Conservation (phyloP, 2,113 vertebrate genomes). For the Psammodynastes pulverulentus region DNA sequence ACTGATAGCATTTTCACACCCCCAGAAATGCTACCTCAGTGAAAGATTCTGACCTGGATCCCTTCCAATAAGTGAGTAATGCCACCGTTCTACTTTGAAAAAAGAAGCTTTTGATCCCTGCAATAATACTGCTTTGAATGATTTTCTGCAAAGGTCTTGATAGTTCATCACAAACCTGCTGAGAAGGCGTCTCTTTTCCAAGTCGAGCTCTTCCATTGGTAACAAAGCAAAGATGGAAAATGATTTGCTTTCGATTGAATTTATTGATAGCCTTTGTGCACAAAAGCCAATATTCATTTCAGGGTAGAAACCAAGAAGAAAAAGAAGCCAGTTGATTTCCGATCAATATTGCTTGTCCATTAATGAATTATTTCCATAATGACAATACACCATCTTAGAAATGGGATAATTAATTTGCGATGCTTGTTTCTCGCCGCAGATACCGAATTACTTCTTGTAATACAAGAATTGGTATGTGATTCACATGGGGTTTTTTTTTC, state of each 20-base stretch:
- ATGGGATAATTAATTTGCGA: conserved; percentile 25
- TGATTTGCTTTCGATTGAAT: conserved; percentile 20
- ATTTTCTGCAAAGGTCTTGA: background rate
- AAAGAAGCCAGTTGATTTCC: background rate
- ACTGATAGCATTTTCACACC: background rate
- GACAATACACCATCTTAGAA: conserved; percentile 5
- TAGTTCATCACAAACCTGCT: background rate
- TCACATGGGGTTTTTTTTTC: background rate
- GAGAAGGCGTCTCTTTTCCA: conserved; percentile 18
- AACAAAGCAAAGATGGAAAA: conserved; percentile 6
- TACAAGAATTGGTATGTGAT: conserved; percentile 43
- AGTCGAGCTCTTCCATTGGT: conserved; percentile 4
- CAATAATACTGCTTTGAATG: background rate
- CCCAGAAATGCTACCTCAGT: background rate
- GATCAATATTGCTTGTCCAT: conserved; percentile 8
- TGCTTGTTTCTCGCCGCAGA: conserved; percentile 11
- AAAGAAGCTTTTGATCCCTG: background rate
- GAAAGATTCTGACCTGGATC: background rate
- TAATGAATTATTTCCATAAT: conserved; percentile 8
- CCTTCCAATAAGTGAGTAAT: background rate
- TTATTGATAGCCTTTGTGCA: background rate
- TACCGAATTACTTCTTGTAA: conserved; percentile 34
- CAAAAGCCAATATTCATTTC: conserved; percentile 10
- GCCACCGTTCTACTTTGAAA: background rate
- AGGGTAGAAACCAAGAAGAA: rapidly evolving